Percentiles rank a stretch among this genome's conserved stretches.
Conservation (phyloP, 1,140 invertebrate genomes). For the Magallana gigas region DNA sequence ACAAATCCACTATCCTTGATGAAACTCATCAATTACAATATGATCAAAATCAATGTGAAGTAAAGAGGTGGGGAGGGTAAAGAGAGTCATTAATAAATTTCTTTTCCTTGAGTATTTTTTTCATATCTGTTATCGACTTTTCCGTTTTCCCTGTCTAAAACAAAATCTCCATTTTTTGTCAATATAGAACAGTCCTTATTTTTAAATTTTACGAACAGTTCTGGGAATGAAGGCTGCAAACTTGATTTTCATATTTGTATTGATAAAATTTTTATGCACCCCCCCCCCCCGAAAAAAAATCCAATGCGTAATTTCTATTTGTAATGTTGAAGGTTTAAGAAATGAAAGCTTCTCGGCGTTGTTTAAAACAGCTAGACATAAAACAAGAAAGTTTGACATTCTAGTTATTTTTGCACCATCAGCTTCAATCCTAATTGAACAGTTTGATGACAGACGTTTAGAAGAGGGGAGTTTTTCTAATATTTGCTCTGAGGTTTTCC, state of each 20-base stretch:
- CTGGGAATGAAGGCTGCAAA: no score
- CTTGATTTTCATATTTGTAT: no score
- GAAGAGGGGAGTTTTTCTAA: not conserved
- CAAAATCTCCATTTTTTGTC: constrained; percentile 20
- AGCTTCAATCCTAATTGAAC: constrained; percentile 40
- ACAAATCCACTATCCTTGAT: constrained; percentile 41
- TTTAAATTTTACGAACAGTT: constrained; percentile 54
- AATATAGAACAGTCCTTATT: constrained; percentile 24
- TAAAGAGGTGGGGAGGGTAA: not conserved
- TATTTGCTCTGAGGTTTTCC: constrained; percentile 22
- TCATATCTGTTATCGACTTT: constrained; percentile 33
- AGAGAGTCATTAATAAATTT: constrained; percentile 17
- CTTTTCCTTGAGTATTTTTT: not conserved
- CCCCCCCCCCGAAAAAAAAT: constrained; percentile 38
- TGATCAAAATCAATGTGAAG: constrained; percentile 28
- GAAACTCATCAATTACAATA: constrained; percentile 45
- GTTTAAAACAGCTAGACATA: constrained; percentile 36
- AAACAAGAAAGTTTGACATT: constrained; percentile 42
- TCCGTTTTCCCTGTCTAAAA: not conserved
- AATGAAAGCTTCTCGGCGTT: constrained; percentile 10
- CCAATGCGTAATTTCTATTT: constrained; percentile 4
- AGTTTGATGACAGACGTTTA: not conserved
- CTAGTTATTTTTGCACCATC: constrained; percentile 48
- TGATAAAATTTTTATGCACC: constrained; percentile 48
- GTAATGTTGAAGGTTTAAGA: no score